These are phyloP conservation scores for Recurvirostra avosetta DNA, from an alignment of 2,113 vertebrate genomes.

Conservation along the genomic window DNA sequence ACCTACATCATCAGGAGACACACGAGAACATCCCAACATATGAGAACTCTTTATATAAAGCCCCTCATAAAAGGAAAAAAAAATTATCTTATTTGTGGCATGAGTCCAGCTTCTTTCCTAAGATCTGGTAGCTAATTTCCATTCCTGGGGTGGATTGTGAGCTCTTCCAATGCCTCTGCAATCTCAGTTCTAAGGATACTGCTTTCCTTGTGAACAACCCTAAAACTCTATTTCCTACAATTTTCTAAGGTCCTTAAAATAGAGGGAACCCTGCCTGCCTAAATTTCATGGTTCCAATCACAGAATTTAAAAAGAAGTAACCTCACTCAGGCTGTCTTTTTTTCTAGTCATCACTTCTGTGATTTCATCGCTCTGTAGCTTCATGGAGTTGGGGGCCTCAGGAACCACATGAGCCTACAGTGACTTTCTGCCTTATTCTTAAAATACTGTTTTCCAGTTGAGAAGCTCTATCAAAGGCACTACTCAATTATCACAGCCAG, in stretches of 20 bases:
- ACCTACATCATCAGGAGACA: neutral
- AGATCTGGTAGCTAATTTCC: neutral
- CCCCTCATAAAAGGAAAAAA: neutral
- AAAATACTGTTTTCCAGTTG: neutral
- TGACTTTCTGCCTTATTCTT: neutral
- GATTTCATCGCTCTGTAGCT: neutral
- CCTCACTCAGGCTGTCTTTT: neutral
- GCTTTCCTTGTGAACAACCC: neutral
- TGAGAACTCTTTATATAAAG: neutral
- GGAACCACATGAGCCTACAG: neutral
- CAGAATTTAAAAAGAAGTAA: neutral
- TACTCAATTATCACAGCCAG: neutral
- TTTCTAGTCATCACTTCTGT: neutral
- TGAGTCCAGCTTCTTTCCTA: neutral
- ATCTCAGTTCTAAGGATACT: neutral
- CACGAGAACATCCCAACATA: neutral
- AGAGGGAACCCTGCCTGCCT: neutral
- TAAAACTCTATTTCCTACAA: neutral
- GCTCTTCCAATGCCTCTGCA: neutral
- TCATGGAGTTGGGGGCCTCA: neutral
- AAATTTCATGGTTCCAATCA: neutral
- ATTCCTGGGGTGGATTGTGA: neutral
- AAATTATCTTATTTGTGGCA: neutral
- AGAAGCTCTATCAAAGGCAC: neutral
- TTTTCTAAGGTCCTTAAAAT: constrained; percentile 13